Base-by-base conservation (phyloP, 2,113 vertebrate genomes). In the Oreocharis arfaki region DNA sequence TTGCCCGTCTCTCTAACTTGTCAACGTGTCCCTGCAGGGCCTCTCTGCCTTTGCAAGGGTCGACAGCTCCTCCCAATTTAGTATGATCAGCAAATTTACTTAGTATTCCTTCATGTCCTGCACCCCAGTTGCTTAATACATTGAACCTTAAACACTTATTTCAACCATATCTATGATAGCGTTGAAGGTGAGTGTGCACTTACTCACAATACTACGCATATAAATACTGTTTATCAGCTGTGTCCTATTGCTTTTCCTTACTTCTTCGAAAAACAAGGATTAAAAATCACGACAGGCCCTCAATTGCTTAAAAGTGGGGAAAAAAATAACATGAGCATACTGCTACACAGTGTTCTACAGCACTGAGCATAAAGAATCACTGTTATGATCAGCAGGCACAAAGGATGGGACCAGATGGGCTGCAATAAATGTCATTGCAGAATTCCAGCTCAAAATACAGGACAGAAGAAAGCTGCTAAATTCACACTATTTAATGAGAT, bases 401-500 rank as follows among this genome's bases (percentile, higher is more conserved):
- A 89, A 96, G 77, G 46, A 84, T 20, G 75, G 68, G 63, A 82
- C 46, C 81, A 92, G 77, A 93, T 79, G 81, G 75, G 57, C 57
- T 65, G 65, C 53, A 90, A 10, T 53, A 92, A 47, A 39, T 37
- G 71, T 65, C 70, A 84, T 69, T n/a, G 61, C 78, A 86, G 76
- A 93, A 79, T 53, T 91, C 44, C 27, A 95, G 39, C 73, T 94
- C 64, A 85, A 92, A 94, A 93, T 47, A 74, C 61, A 93, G 57
- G 60, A 63, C 63, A 87, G 68, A 76, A 87, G 32, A 41, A 81
- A 90, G 61, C 90, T 93, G 75, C 69, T 93, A 56, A 90, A 94
- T 85, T 94, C 81, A 81, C 42, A 74, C 53, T 85, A 91, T 93
- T 97, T 90, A 96, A 95, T 75, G 75, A 95, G 81, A 81, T 76